Evolutionary conservation across 2,888 invertebrate genomes (phyloP), one percentile per base, ranked within the genome.

Genomic region (Mechanitis messenoides): DNA sequence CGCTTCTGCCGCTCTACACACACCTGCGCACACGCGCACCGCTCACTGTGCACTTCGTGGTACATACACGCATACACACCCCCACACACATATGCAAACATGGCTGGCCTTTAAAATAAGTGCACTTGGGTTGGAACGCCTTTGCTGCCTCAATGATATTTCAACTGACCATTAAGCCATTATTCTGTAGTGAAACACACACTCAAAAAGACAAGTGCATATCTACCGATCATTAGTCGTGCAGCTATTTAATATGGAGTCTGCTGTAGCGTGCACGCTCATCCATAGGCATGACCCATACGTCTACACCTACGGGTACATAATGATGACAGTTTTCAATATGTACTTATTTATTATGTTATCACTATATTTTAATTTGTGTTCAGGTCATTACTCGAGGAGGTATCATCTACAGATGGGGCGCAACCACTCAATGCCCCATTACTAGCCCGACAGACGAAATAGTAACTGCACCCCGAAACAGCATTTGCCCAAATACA

Each of bases 381-480:
- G 33, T 70, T 71, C 11, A 72, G 91, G 85, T 90, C 0, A 81
- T 90, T 45, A 90, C 89, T 3, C 77, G 90, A 33, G 87, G 88
- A 3, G 90, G 91, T 1, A 81, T 81, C 42, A 85, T 90, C 59
- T 81, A 87, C 72, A 82, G 89, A 1, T 90, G 90, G 90, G 90
- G 90, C 2, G 86, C 86, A 0, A 87, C 88, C 0, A 87, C 87
- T 0, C 90, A 90, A 67, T 91, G 90, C 54, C 87, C 89, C 0
- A 71, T 78, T 2, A 69, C 79, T 2, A 80, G 72, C 55, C 70
- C 79, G 1, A 71, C 72, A 0, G 77, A 77, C 58, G 78, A 81
- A 62, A 75, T 81, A 3, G 75, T 77, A 33, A 78, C 79, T 0
- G 72, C 81, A 0, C 67, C 78, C 0, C 75, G 83, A 53, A 75